phyloP scores from a whole-genome alignment of 2,888 invertebrate genomes.

The Phaonia tiefii region DNA sequence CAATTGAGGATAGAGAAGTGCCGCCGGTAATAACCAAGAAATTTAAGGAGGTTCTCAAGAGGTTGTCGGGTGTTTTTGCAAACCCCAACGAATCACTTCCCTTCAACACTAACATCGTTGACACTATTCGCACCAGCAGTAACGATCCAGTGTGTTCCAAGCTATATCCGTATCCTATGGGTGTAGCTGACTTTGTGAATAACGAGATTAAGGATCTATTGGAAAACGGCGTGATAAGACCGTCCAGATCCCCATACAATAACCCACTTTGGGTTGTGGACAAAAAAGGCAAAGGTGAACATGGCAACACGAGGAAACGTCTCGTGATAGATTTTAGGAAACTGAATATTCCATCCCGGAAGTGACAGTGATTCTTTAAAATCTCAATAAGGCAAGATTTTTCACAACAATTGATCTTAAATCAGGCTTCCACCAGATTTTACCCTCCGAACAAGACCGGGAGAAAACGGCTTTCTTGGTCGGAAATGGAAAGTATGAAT shows the following conservation, averaged over 20 bases:
- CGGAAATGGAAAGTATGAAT: slow-evolving; percentile 59
- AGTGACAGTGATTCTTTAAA: slow-evolving; percentile 31
- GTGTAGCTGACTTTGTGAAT: slow-evolving; percentile 46
- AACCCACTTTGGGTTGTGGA: slow-evolving; percentile 45
- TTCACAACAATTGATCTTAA: slow-evolving; percentile 46
- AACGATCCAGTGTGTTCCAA: slow-evolving; percentile 43
- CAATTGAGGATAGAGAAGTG: slow-evolving; percentile 54
- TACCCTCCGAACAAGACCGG: slow-evolving; percentile 50
- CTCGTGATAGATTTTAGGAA: slow-evolving; percentile 52
- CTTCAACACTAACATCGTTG: slow-evolving; percentile 45
- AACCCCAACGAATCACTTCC: slow-evolving; percentile 46
- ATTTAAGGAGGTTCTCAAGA: neutral
- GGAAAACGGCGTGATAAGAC: slow-evolving; percentile 38
- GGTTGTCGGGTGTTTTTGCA: slow-evolving; percentile 27
- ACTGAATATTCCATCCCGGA: slow-evolving; percentile 53
- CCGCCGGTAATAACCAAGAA: neutral
- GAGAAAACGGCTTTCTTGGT: slow-evolving; percentile 43
- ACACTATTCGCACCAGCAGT: slow-evolving; percentile 43
- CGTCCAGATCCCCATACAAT: slow-evolving; percentile 51
- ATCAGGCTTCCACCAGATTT: slow-evolving; percentile 61
- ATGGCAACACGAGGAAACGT: slow-evolving; percentile 44
- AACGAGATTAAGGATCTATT: slow-evolving; percentile 29
- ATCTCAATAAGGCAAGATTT: slow-evolving; percentile 39
- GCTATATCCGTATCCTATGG: slow-evolving; percentile 44
- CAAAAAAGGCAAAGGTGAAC: slow-evolving; percentile 50